Evolutionary conservation across 2,113 vertebrate genomes (phyloP), one percentile per base, ranked within the genome.

Genomic region (Chaetura pelagica): DNA sequence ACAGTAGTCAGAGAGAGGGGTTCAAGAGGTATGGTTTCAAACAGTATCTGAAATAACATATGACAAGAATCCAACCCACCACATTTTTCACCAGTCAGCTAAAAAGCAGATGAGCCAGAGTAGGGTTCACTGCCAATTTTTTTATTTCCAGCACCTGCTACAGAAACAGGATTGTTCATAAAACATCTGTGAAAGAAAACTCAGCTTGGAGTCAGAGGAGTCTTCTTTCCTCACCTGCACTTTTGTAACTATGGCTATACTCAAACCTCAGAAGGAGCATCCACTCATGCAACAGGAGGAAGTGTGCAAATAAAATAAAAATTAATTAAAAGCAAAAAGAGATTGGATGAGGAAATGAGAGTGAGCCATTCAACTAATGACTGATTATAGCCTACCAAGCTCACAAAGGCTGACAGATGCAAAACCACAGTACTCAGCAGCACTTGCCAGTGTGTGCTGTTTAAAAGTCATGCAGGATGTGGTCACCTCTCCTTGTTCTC

Each of bases 151-250:
- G 52, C 73, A 81, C 42, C 78, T 93, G 64, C 57, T 64, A 64
- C n/a, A 49, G 81, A 89, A 93, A 59, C 48, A 89, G 26, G 38
- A 27, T 23, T 93, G 38, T 63, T 89, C 57, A 21, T 40, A 63
- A 82, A 91, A 84, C 58, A 88, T 57, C 92, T 87, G 73, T 82
- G 87, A 89, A 23, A 62, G 67, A 79, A 78, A 93, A 77, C 16
- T 71, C 57, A 72, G 15, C 57, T 24, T 79, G 52, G 38, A 78
- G 26, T 74, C 84, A 75, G 64, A 64, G 34, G 18, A 55, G 7
- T 38, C n/a, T 30, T 44, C 27, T 78, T 69, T 67, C 62, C 52
- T 64, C 19, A n/a, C 40, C 52, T 64, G 2, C 30, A 49, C 44
- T 71, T 61, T 49, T 82, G 27, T 22, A 81, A 12, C 38, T 71